Conservation (phyloP, 2,888 invertebrate genomes). For the Rotaria magnacalcarata region DNA sequence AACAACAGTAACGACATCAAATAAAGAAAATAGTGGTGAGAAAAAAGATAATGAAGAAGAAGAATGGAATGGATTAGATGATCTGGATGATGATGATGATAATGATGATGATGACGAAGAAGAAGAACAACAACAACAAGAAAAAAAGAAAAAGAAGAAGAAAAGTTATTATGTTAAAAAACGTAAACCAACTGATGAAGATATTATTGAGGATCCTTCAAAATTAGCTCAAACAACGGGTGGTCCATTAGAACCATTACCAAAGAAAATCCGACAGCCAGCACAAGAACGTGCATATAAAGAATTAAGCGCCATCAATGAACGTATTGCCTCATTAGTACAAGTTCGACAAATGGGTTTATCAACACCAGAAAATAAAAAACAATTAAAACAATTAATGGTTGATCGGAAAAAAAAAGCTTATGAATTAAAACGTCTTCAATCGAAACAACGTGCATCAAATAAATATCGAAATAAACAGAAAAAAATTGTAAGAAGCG, state of each 20-base stretch:
- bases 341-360: conserved; percentile 32
- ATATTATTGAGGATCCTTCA: not conserved
- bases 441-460: conserved; percentile 35
- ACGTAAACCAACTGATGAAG: not conserved
- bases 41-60: not conserved
- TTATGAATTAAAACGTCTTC: conserved; percentile 18
- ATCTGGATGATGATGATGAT: not conserved
- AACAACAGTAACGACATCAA: not conserved
- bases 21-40: conserved; percentile 11
- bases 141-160: not conserved
- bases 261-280: not conserved
- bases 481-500: not conserved
- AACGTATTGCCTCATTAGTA: conserved; percentile 27
- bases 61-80: not conserved
- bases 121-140: not conserved
- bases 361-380: conserved; percentile 10
- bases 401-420: conserved; percentile 23
- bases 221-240: not conserved
- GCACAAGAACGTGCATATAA: conserved; percentile 15
- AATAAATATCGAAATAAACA: conserved; percentile 32
- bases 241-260: not conserved
- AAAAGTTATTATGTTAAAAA: not conserved
- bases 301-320: conserved; percentile 9
- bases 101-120: not conserved
- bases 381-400: conserved; percentile 24